phyloP scores from a whole-genome alignment of 2,888 invertebrate species.

The Tetragonula carbonaria region DNA sequence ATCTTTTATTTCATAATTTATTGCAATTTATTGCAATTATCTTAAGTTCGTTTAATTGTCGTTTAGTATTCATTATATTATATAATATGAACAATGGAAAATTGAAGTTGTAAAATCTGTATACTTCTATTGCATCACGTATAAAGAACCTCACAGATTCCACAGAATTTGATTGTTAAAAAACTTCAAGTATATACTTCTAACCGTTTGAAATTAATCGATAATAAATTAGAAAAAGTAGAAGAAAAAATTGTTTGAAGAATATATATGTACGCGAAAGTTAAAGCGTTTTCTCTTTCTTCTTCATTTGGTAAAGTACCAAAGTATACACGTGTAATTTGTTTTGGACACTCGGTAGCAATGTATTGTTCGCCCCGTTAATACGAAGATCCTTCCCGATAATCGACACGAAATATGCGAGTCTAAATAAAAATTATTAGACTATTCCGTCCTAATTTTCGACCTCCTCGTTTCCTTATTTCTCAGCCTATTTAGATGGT shows the following conservation, averaged over 20 bases:
- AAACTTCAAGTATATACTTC: neutral
- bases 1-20: neutral
- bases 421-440: constrained; percentile 45
- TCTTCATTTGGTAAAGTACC: constrained; percentile 19
- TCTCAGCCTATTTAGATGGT: constrained; percentile 10
- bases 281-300: neutral
- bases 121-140: neutral
- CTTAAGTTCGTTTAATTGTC: neutral
- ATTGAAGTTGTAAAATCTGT: too few species aligned
- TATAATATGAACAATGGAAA: too few species aligned
- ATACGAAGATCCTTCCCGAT: constrained; percentile 50
- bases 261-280: constrained; percentile 16
- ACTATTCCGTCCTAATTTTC: constrained; percentile 25
- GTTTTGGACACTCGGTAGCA: constrained; percentile 40
- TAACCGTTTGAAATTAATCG: too few species aligned
- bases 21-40: neutral
- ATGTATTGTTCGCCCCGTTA: constrained; percentile 25
- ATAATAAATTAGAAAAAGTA: neutral
- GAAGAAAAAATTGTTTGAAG: constrained; percentile 7
- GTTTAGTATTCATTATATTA: neutral
- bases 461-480: neutral
- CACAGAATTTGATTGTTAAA: neutral
- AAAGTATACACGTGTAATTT: constrained; percentile 52
- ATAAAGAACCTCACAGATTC: neutral
- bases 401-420: constrained; percentile 32